Conservation (phyloP, 2,888 invertebrate species). For the Entomobrya proxima region DNA sequence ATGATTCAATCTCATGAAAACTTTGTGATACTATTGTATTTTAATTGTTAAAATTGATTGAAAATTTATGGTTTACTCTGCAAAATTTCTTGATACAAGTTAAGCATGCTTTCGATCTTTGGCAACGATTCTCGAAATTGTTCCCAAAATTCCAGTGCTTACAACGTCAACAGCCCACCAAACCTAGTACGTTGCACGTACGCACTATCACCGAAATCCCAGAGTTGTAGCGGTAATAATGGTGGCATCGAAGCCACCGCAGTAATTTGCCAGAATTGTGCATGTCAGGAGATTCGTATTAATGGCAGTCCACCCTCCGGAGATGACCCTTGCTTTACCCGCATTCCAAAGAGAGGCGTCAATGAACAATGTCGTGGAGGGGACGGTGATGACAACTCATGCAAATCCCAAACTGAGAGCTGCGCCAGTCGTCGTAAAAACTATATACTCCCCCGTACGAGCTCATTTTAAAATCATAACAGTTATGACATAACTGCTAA, state of each 20-base stretch:
- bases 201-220: not conserved
- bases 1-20: no score
- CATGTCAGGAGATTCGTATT: not conserved
- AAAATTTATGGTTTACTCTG: no score
- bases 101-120: not conserved
- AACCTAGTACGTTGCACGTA: not conserved
- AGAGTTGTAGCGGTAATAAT: no score
- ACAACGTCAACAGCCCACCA: not conserved
- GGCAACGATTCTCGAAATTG: not conserved
- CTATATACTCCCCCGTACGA: not conserved
- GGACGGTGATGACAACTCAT: not conserved
- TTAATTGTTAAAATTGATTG: no score
- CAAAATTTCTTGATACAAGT: no score
- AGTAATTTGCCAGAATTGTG: conserved; percentile 1
- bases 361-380: not conserved
- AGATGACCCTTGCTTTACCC: conserved; percentile 3
- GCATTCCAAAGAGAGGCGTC: not conserved
- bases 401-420: not conserved
- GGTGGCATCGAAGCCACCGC: not conserved
- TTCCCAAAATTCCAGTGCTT: no score
- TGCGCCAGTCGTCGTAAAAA: not conserved
- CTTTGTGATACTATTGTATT: no score
- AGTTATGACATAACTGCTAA: no score
- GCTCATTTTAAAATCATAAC: no score
- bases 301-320: not conserved